Conservation (phyloP, 2,113 vertebrate species). For the Otolemur garnettii region DNA sequence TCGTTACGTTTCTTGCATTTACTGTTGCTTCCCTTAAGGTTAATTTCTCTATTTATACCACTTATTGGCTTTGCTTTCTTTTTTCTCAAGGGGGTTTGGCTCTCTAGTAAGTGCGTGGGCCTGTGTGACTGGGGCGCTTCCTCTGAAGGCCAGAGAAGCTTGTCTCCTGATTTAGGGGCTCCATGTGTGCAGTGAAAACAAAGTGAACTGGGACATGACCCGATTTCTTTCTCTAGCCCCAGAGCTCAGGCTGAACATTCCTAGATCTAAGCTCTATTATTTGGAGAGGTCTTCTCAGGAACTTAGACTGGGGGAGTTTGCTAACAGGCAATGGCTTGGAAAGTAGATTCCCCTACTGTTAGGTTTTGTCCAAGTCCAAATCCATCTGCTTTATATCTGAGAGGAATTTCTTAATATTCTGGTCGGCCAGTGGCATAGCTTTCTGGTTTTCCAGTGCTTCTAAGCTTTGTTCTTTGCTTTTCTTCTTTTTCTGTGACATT, state of each 20-base stretch:
- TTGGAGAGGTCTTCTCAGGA: background rate
- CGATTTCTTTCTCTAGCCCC: background rate
- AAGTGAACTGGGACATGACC: background rate
- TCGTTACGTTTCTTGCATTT: background rate
- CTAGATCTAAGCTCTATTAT: background rate
- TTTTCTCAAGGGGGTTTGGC: background rate
- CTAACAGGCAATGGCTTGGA: background rate
- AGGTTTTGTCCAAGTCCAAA: background rate
- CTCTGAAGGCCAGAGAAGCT: background rate
- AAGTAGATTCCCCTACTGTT: background rate
- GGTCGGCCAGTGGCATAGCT: background rate
- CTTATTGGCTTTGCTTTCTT: background rate
- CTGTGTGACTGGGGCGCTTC: background rate
- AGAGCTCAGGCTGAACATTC: background rate
- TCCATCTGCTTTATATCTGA: background rate
- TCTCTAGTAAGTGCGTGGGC: background rate
- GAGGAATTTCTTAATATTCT: constrained; percentile 19
- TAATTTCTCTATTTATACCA: background rate
- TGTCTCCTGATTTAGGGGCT: background rate
- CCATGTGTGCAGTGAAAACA: background rate
- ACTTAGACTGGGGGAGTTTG: background rate
- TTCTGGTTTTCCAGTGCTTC: background rate
- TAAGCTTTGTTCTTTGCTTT: background rate
- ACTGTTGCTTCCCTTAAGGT: background rate
- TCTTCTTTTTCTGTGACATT: background rate